These are phyloP conservation scores for Prionailurus viverrinus DNA, from an alignment of 2,113 vertebrate genomes.

Conservation along the genomic window DNA sequence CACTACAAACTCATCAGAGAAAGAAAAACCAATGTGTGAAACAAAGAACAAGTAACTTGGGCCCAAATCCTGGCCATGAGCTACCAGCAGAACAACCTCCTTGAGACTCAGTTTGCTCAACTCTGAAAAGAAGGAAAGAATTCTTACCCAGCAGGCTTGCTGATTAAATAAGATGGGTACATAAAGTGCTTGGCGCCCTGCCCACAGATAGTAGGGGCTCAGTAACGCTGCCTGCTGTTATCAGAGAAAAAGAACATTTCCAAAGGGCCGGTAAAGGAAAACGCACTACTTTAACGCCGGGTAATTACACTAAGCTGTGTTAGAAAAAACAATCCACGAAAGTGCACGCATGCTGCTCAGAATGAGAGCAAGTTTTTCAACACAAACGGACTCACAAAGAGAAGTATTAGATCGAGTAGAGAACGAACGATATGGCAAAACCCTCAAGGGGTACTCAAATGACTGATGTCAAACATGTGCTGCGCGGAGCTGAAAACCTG, in stretches of 20 bases:
- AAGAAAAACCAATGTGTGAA: accelerated
- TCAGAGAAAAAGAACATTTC: background rate
- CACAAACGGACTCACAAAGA: background rate
- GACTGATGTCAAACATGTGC: background rate
- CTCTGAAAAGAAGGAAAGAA: background rate
- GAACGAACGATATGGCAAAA: background rate
- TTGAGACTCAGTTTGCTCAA: background rate
- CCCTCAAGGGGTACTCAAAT: background rate
- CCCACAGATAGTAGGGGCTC: background rate
- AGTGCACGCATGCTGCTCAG: background rate
- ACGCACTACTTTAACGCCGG: background rate
- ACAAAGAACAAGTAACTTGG: background rate
- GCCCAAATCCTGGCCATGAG: background rate
- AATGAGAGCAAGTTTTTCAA: background rate
- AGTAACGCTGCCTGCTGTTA: background rate
- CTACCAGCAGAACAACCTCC: background rate
- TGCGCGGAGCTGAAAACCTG: background rate
- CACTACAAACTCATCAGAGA: background rate
- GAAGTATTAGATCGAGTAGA: background rate
- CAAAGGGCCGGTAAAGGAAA: background rate
- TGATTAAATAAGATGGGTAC: background rate
- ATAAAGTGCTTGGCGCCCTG: background rate
- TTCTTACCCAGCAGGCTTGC: background rate
- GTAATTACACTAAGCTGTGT: background rate
- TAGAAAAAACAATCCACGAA: background rate